A percentile compares a stretch with the other conserved stretches of the same genome.
Conservation (phyloP, 1,140 invertebrate genomes). For the Aphelenchoides besseyi region DNA sequence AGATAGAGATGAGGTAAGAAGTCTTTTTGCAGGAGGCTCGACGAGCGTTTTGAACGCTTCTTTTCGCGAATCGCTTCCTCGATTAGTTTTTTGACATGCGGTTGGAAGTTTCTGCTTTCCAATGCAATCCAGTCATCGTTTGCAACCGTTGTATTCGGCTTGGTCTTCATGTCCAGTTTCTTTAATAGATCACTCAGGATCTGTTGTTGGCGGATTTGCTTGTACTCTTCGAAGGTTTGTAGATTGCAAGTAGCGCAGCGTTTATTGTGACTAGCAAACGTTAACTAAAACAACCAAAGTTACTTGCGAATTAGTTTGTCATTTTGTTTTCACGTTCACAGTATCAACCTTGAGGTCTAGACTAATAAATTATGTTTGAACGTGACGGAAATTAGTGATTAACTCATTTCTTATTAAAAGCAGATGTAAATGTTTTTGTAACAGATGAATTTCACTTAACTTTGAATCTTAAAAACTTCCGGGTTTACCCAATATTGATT, state of each 20-base stretch:
- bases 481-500: too few relatives aligned
- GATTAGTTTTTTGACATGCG: constrained; percentile 37
- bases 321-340: too few relatives aligned
- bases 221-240: constrained; percentile 30
- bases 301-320: too few relatives aligned
- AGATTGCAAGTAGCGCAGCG: constrained; percentile 22
- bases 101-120: constrained; percentile 26
- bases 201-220: constrained; percentile 37
- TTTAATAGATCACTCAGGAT: constrained; percentile 46
- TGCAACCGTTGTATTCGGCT: constrained; percentile 49
- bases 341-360: too few relatives aligned
- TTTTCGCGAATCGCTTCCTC: constrained; percentile 41
- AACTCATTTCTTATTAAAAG: too few relatives aligned
- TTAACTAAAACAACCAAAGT: constrained; percentile 7
- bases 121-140: constrained; percentile 37
- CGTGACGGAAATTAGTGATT: too few relatives aligned
- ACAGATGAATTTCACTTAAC: too few relatives aligned
- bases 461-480: too few relatives aligned
- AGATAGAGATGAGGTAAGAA: constrained; percentile 46
- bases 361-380: too few relatives aligned
- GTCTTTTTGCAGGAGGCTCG: constrained; percentile 17
- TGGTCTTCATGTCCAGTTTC: constrained; percentile 41
- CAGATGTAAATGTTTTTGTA: too few relatives aligned
- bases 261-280: constrained; percentile 20
- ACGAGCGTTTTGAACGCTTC: constrained; percentile 31